Evolutionary conservation across 1,140 invertebrate genomes (phyloP).

Genomic region (Leguminivora glycinivorella): DNA sequence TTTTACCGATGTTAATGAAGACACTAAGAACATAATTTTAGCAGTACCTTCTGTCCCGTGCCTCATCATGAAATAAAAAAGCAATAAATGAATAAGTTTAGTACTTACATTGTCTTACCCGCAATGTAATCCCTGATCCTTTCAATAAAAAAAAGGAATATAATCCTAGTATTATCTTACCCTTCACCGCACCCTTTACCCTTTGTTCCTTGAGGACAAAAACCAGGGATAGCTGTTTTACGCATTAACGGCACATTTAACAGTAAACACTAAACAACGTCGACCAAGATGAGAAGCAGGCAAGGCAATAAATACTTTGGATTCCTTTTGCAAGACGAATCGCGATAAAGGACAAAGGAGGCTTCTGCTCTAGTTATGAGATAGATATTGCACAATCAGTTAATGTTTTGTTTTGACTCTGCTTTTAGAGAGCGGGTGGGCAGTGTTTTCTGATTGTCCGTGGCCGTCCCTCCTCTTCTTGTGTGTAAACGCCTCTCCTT

Average conservation of each 20-base stretch:
- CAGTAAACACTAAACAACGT: conserved; percentile 7
- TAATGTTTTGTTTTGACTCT: not conserved
- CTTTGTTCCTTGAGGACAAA: not conserved
- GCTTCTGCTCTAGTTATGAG: not conserved
- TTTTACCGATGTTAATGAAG: too few species aligned
- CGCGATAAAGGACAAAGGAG: conserved; percentile 16
- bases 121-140: not conserved
- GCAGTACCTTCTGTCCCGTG: too few species aligned
- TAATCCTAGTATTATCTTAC: not conserved
- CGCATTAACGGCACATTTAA: not conserved
- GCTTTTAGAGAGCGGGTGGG: not conserved
- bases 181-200: not conserved
- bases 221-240: not conserved
- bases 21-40: too few species aligned
- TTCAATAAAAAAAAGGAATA: not conserved
- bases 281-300: not conserved
- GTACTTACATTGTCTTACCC: not conserved
- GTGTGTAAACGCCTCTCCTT: too few species aligned
- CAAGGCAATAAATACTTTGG: conserved; percentile 13
- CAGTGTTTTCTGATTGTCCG: not conserved
- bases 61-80: not conserved
- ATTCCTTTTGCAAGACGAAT: conserved; percentile 11
- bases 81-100: not conserved
- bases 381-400: not conserved
- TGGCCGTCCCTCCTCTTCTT: too few species aligned